Evolutionary conservation across 1,140 invertebrate species (phyloP).

Genomic region (Drosophila virilis): DNA sequence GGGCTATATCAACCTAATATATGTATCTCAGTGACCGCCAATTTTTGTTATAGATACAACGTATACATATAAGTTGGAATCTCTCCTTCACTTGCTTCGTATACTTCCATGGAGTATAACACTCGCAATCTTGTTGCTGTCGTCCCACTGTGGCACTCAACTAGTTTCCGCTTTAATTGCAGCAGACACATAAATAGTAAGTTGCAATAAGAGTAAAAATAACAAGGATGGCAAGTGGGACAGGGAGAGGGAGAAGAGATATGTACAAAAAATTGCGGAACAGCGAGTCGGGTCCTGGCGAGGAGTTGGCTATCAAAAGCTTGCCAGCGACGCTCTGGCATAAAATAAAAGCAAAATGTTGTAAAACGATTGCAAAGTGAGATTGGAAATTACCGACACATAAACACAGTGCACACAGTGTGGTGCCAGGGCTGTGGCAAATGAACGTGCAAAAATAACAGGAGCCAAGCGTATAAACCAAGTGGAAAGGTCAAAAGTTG

Average conservation of each 20-base stretch:
- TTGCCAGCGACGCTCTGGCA: constrained; percentile 69
- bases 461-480: constrained; percentile 67
- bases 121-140: constrained; percentile 1
- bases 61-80: no score
- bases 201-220: constrained; percentile 71
- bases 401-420: constrained; percentile 46
- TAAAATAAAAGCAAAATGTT: constrained; percentile 83
- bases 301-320: constrained; percentile 66
- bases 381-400: constrained; percentile 82
- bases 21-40: no score
- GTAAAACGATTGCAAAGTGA: constrained; percentile 81
- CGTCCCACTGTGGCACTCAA: constrained; percentile 77
- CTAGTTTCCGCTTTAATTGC: constrained; percentile 83
- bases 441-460: constrained; percentile 81
- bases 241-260: neutral
- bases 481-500: constrained; percentile 20
- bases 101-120: neutral
- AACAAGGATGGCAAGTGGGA: constrained; percentile 23
- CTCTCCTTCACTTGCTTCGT: no score
- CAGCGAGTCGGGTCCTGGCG: constrained; percentile 25
- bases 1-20: neutral
- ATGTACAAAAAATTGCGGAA: constrained; percentile 1
- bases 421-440: constrained; percentile 29
- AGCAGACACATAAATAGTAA: constrained; percentile 83
- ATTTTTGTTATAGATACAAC: no score